Base-by-base conservation (phyloP, 2,113 vertebrate species). In the Poeciliopsis retropinna region DNA sequence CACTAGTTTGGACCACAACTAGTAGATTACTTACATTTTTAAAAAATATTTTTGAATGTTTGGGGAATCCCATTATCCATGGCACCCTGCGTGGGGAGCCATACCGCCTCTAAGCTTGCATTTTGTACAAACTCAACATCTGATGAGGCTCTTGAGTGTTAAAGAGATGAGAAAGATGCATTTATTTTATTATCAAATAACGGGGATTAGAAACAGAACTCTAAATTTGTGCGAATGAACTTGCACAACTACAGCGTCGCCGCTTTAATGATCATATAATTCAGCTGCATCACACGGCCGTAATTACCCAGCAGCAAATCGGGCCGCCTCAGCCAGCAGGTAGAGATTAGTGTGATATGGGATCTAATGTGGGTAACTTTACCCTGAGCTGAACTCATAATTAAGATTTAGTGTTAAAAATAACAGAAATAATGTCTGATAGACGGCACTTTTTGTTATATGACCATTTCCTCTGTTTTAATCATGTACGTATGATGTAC, bases 381-480 rank as follows among this genome's bases (percentile, higher is more conserved):
- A 47, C 44, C 44, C 44, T 47, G 51, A n/a, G 8, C 51, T 72
- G 41, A 63, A 63, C 34, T 72, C n/a, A 30, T 1, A 19, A 34
- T 61, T 2, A 17, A 27, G 30, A 28, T 41, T 17, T 11, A 4
- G 3, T 19, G 19, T 54, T 5, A 54, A 61, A 70, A 27, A 19
- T 13, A 47, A 10, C 22, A 7, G 7, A 34, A 34, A 34, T 32
- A 64, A 47, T 44, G 25, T 31, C 51, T 30, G 34, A 60, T 19
- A 28, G 7, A 0, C 25, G 29, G 14, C 47, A 11, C 31, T 57
- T 31, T 22, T 51, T 22, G 63, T 73, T 57, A 3, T 62, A 51
- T 69, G 32, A 66, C 22, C 51, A 32, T 28, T 13, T 47, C 61
- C 41, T 34, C 65, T 64, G 60, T 80, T 75, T 62, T 11, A 44